Conservation (phyloP, 2,888 invertebrate species). For the Cenopis cana region DNA sequence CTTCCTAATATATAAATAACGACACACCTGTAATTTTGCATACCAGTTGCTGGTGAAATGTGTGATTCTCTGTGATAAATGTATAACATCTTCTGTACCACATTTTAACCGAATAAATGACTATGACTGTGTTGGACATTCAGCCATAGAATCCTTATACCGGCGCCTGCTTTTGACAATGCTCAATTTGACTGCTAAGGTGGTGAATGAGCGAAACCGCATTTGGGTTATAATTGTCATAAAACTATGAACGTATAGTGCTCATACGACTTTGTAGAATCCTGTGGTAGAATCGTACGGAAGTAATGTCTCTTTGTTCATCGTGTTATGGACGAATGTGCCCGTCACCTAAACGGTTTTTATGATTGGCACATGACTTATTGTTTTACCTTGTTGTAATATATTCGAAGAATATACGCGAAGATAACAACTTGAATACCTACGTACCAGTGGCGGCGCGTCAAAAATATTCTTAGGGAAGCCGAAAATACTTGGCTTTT, state of each 20-base stretch:
- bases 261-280: not conserved
- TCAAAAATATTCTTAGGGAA: no score
- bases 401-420: no score
- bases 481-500: no score
- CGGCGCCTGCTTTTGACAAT: not conserved
- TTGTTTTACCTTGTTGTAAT: not conserved
- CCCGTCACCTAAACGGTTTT: not conserved
- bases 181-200: not conserved
- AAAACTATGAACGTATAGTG: not conserved
- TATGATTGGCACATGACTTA: not conserved
- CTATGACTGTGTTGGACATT: no score
- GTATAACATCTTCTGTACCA: no score
- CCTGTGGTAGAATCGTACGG: not conserved
- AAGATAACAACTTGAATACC: no score
- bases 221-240: not conserved
- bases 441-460: no score
- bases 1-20: no score
- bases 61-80: no score
- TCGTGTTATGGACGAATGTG: not conserved
- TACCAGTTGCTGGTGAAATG: no score
- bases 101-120: no score
- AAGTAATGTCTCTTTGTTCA: conserved; percentile 4
- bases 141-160: not conserved
- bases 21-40: no score
- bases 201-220: not conserved